Percentiles rank a stretch among this genome's conserved stretches.
Evolutionary conservation across 2,113 vertebrate genomes (phyloP).

Genomic region (Cyanoramphus novaezelandiae): DNA sequence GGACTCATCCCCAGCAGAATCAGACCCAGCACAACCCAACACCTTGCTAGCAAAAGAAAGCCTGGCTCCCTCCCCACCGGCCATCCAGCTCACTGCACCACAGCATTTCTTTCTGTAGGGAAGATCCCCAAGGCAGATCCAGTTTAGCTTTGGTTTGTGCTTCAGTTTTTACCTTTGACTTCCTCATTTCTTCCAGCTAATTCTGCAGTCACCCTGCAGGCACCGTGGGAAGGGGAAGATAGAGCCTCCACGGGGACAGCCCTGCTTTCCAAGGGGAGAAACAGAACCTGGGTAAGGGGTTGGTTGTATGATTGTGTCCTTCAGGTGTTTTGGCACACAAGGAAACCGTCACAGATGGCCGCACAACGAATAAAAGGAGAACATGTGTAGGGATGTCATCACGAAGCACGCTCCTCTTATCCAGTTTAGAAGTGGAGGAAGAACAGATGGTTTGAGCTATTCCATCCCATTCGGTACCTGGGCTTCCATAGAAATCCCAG

Average conservation of each 20-base stretch:
- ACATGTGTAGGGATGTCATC: slow-evolving; percentile 18
- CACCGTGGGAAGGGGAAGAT: accelerated
- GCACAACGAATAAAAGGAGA: neutral
- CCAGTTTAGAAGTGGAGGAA: slow-evolving; percentile 47
- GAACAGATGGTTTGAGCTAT: slow-evolving; percentile 62
- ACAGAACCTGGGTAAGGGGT: neutral
- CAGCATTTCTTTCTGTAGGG: neutral
- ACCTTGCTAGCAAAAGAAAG: neutral
- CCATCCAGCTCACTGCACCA: accelerated
- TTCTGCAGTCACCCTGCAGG: neutral
- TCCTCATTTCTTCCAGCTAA: neutral
- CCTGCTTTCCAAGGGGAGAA: neutral
- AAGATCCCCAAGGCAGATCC: neutral
- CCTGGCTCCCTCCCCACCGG: neutral
- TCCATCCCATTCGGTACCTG: slow-evolving; percentile 13
- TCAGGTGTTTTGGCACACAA: slow-evolving; percentile 10
- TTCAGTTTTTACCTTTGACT: neutral
- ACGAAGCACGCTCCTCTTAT: slow-evolving; percentile 28
- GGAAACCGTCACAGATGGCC: slow-evolving; percentile 54
- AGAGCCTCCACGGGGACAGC: neutral
- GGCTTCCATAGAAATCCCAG: slow-evolving; percentile 56
- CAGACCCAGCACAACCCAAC: neutral
- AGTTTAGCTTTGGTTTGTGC: neutral
- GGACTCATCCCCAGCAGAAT: neutral
- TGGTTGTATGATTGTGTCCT: neutral